Percentiles rank a stretch among this genome's conserved stretches.
Evolutionary conservation across 1,140 invertebrate species (phyloP).

Genomic region (Drosophila setifemur): DNA sequence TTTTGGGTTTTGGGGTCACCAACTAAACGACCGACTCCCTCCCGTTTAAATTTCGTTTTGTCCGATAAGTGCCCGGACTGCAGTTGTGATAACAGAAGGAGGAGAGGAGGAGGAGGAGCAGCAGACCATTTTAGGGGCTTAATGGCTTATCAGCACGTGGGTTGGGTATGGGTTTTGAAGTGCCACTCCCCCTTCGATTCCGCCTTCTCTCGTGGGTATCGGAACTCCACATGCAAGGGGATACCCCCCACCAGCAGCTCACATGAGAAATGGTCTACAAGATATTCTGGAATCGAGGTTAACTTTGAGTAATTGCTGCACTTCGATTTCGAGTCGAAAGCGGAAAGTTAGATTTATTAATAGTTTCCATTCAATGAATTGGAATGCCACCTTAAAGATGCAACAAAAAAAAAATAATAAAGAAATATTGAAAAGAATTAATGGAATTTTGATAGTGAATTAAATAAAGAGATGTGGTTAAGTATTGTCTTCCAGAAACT

Average conservation of each 20-base stretch:
- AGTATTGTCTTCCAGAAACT: too few relatives aligned
- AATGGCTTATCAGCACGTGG: slow-evolving; percentile 50
- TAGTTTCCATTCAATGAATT: slow-evolving; percentile 15
- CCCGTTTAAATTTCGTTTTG: slow-evolving; percentile 43
- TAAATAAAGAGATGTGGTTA: neutral
- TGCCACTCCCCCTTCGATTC: neutral
- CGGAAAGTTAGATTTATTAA: slow-evolving; percentile 8
- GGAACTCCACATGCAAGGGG: too few relatives aligned
- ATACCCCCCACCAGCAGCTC: too few relatives aligned
- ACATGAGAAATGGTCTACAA: slow-evolving; percentile 57
- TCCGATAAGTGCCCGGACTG: slow-evolving; percentile 47
- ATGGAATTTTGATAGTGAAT: too few relatives aligned
- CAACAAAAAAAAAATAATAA: too few relatives aligned
- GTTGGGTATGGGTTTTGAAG: neutral
- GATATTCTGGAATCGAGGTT: slow-evolving; percentile 7
- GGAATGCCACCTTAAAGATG: slow-evolving; percentile 9
- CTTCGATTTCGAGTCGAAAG: neutral
- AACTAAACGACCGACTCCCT: slow-evolving; percentile 58
- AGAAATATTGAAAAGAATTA: too few relatives aligned
- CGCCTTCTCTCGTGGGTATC: slow-evolving; percentile 8
- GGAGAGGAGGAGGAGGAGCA: too few relatives aligned
- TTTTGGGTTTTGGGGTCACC: slow-evolving; percentile 71
- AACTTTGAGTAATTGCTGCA: slow-evolving; percentile 68
- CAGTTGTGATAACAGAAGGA: slow-evolving; percentile 42
- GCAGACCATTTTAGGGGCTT: slow-evolving; percentile 23